Base-by-base conservation (phyloP, 2,888 invertebrate genomes). In the Boloria selene region DNA sequence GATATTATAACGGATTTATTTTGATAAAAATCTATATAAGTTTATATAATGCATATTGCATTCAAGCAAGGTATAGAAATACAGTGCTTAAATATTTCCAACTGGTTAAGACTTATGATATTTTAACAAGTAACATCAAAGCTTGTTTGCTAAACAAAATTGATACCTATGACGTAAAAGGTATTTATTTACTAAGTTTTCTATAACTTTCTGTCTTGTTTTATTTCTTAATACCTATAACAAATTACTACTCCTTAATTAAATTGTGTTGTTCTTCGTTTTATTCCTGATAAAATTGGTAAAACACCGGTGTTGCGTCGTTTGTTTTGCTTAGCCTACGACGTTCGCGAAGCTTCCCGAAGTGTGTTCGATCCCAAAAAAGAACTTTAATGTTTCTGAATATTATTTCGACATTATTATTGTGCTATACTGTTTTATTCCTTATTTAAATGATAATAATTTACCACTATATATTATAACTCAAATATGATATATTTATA, bases 271-370 rank as follows among this genome's bases (percentile, higher is more conserved):
- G 45, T 4, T 22, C 7, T n/a, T 55, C 49, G 6, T 16, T 50
- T 38, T 42, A 51, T 26, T 38, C 13, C 42, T 63, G 13, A 31
- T 38, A 22, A 42, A 44, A 38, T 38, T 2, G 31, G 31, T 1
- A 10, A 17, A 17, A 17, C 5, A 42, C 17, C 13, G 38, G 6
- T 10, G 16, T 4, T 22, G n/a, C 16, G 45, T 44, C 16, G 13
- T 42, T 4, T 16, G 45, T 53, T 51, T 26, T n/a, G 42, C 17
- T 16, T n/a, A 47, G 3, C 18, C 10, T n/a, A 47, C 16, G 16
- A 44, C 13, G 18, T 53, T 65, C 59, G 59, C 50, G 62, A 65
- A 62, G 14, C 18, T 65, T 60, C 55, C 62, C 54, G 51, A 61
- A 52, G 10, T 0, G 18, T 4, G 13, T 2, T 16, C 13, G 53